These are phyloP conservation scores for Limnothrissa miodon DNA, from an alignment of 2,113 vertebrate genomes.

Conservation along the genomic window DNA sequence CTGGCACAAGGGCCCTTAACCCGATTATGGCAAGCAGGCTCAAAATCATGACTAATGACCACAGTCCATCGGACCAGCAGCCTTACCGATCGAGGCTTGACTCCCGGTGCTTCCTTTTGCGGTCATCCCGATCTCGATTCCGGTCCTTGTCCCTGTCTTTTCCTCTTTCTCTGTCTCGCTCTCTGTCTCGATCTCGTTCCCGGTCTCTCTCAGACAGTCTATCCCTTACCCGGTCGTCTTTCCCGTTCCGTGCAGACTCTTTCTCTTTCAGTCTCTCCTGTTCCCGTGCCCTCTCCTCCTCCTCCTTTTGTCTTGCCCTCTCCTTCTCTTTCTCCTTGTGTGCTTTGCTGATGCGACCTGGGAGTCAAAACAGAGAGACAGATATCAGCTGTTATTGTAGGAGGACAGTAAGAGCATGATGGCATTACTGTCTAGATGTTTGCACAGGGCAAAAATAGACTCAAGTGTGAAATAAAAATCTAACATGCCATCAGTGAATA, in stretches of 20 bases:
- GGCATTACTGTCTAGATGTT: background rate
- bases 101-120: constrained; percentile 70
- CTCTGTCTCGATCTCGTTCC: constrained; percentile 46
- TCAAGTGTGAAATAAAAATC: background rate
- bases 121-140: constrained; percentile 58
- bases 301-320: constrained; percentile 38
- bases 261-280: constrained; percentile 49
- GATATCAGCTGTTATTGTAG: background rate
- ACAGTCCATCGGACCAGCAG: background rate
- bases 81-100: constrained; percentile 64
- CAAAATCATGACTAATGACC: background rate
- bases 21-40: background rate
- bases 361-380: background rate
- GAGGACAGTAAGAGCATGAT: background rate
- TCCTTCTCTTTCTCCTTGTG: constrained; percentile 71
- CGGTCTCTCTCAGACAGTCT: constrained; percentile 26
- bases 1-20: background rate
- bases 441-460: background rate
- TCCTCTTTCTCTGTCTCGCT: constrained; percentile 42
- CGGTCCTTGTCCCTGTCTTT: constrained; percentile 47
- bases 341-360: constrained; percentile 76
- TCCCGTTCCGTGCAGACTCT: constrained; percentile 21
- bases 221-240: constrained; percentile 40
- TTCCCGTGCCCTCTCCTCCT: constrained; percentile 29
- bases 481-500: background rate